A percentile compares a stretch with the other conserved stretches of the same genome.
Evolutionary conservation across 2,888 invertebrate species (phyloP).

Genomic region (Ochlodes sylvanus): DNA sequence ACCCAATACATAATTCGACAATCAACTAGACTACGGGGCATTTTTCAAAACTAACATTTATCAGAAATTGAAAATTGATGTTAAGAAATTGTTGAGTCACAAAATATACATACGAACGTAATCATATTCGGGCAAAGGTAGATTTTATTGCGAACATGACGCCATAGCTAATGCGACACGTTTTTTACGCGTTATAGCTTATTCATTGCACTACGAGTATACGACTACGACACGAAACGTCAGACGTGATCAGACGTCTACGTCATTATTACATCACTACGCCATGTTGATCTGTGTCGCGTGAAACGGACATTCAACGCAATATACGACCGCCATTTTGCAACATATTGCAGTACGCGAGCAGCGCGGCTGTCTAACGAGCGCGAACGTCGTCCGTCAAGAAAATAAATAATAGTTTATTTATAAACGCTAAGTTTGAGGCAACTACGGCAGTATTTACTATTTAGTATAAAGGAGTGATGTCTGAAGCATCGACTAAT

Average conservation of each 20-base stretch:
- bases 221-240: slow-evolving; percentile 20
- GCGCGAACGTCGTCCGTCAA: neutral
- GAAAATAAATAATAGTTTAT: neutral
- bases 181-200: neutral
- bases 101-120: neutral
- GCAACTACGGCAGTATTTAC: neutral
- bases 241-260: neutral
- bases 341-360: slow-evolving; percentile 36
- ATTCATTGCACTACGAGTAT: neutral
- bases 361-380: neutral
- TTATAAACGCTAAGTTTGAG: neutral
- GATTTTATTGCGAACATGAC: neutral
- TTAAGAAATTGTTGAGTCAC: neutral
- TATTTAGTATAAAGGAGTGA: neutral
- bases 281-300: neutral
- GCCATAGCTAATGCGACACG: slow-evolving; percentile 4
- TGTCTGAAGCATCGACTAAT: slow-evolving; percentile 37
- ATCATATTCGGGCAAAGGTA: neutral
- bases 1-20: too few relatives aligned
- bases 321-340: slow-evolving; percentile 38
- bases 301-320: slow-evolving; percentile 23
- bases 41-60: too few relatives aligned
- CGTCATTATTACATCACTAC: slow-evolving; percentile 14
- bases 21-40: too few relatives aligned
- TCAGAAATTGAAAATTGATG: neutral